Percentiles rank a stretch among this genome's conserved stretches.
phyloP scores from a whole-genome alignment of 2,797 vertebrate species.

The Spizella passerina region DNA sequence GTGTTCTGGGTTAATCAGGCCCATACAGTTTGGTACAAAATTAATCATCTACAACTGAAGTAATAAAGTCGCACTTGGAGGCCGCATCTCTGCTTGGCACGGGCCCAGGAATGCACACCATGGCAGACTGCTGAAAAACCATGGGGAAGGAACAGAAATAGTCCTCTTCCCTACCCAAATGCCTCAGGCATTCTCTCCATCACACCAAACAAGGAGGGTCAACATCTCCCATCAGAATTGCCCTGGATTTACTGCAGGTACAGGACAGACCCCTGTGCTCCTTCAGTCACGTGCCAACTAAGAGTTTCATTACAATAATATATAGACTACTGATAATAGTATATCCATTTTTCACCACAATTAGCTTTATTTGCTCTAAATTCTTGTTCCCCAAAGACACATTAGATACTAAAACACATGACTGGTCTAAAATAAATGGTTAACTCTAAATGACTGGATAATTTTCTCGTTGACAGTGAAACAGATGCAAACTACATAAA shows the following conservation, averaged over 20 bases:
- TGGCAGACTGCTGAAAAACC: conserved; percentile 26
- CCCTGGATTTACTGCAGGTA: neutral
- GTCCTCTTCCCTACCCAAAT: neutral
- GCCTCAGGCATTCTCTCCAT: conserved; percentile 5
- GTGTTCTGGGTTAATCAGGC: conserved; percentile 23
- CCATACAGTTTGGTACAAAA: conserved; percentile 27
- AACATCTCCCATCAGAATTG: neutral
- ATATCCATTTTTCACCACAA: neutral
- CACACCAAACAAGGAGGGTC: conserved; percentile 26
- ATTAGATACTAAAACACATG: neutral
- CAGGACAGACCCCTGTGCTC: neutral
- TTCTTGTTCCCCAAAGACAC: conserved; percentile 19
- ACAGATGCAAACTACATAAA: neutral
- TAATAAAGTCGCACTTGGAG: conserved; percentile 42
- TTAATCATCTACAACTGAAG: conserved; percentile 43
- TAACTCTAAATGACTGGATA: conserved; percentile 18
- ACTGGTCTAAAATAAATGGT: conserved; percentile 26
- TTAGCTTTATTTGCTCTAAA: conserved; percentile 40
- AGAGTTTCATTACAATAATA: conserved; percentile 15
- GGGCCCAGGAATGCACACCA: conserved; percentile 17
- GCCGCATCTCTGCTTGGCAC: conserved; percentile 14
- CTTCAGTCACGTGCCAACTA: neutral
- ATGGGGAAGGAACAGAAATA: conserved; percentile 16
- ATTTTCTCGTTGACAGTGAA: conserved; percentile 25
- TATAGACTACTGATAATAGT: neutral